Percentiles rank a stretch among this genome's conserved stretches.
Evolutionary conservation across 2,797 vertebrate species (phyloP).

Genomic region (Rachycentron canadum): DNA sequence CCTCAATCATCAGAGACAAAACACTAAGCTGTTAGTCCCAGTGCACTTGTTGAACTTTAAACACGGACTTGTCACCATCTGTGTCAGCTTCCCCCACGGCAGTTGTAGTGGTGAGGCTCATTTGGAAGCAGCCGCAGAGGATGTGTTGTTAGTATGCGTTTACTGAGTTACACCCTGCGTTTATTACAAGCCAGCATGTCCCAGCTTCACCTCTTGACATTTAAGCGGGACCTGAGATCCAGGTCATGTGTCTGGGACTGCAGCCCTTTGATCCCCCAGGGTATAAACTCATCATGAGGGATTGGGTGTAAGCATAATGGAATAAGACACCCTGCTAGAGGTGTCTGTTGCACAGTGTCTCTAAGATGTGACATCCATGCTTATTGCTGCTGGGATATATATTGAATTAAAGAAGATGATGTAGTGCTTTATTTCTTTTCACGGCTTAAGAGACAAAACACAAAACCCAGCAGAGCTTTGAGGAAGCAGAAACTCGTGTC

Average conservation of each 20-base stretch:
- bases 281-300: constrained; percentile 72
- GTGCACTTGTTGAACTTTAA: constrained; percentile 69
- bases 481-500: constrained; percentile 21
- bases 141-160: constrained; percentile 75
- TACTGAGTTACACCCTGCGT: constrained; percentile 68
- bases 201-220: constrained; percentile 82
- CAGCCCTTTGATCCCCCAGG: constrained; percentile 75
- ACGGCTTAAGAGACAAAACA: constrained; percentile 53
- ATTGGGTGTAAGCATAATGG: constrained; percentile 76
- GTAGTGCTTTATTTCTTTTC: constrained; percentile 57
- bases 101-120: constrained; percentile 45
- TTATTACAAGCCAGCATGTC: constrained; percentile 61
- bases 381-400: constrained; percentile 63
- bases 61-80: constrained; percentile 17
- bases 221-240: constrained; percentile 75
- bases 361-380: constrained; percentile 60
- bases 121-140: constrained; percentile 67
- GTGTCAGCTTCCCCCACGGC: neutral
- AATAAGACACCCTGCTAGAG: constrained; percentile 75
- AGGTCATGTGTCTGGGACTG: constrained; percentile 79
- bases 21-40: constrained; percentile 8
- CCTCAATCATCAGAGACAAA: constrained; percentile 29
- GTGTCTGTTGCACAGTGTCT: constrained; percentile 50
- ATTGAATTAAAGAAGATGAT: constrained; percentile 64
- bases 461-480: constrained; percentile 31